Evolutionary conservation across 2,888 invertebrate species (phyloP).

Genomic region (Emmelina monodactyla): DNA sequence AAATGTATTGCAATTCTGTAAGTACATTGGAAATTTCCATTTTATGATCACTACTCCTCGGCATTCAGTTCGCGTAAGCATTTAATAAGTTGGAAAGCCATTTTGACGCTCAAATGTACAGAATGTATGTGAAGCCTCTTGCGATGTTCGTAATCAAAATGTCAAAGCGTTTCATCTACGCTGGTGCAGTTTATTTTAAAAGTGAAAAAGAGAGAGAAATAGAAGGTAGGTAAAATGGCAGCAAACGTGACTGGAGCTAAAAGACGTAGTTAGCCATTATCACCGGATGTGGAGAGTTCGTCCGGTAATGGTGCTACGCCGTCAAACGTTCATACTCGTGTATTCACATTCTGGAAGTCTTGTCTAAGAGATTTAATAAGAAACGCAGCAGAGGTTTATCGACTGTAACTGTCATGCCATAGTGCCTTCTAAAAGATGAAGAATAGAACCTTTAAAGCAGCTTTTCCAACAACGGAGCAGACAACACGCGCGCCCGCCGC

Average conservation of each 20-base stretch:
- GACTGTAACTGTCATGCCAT: constrained; percentile 66
- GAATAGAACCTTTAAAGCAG: constrained; percentile 65
- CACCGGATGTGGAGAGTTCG: constrained; percentile 40
- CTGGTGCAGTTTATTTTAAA: constrained; percentile 59
- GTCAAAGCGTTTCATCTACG: constrained; percentile 58
- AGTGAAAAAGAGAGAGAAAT: constrained; percentile 57
- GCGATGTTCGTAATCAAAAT: constrained; percentile 39
- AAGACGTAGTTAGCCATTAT: constrained; percentile 50
- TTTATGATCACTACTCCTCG: constrained; percentile 1
- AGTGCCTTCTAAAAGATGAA: constrained; percentile 65
- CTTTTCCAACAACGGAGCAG: constrained; percentile 66
- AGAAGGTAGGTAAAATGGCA: constrained; percentile 54
- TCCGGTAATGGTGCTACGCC: constrained; percentile 48
- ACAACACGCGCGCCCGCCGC: constrained; percentile 62
- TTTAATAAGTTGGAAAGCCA: constrained; percentile 47
- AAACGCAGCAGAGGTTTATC: constrained; percentile 64
- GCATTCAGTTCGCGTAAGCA: constrained; percentile 27
- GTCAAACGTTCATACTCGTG: constrained; percentile 45
- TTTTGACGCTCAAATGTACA: constrained; percentile 26
- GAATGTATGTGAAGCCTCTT: constrained; percentile 46
- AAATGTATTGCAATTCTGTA: neutral
- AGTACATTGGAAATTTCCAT: too few species aligned
- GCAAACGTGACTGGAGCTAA: constrained; percentile 59
- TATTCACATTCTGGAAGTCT: constrained; percentile 60
- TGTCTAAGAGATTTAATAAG: constrained; percentile 60